A percentile compares a stretch with the other conserved stretches of the same genome.
phyloP scores from a whole-genome alignment of 2,113 vertebrate species.

The Oreochromis tanganicae region DNA sequence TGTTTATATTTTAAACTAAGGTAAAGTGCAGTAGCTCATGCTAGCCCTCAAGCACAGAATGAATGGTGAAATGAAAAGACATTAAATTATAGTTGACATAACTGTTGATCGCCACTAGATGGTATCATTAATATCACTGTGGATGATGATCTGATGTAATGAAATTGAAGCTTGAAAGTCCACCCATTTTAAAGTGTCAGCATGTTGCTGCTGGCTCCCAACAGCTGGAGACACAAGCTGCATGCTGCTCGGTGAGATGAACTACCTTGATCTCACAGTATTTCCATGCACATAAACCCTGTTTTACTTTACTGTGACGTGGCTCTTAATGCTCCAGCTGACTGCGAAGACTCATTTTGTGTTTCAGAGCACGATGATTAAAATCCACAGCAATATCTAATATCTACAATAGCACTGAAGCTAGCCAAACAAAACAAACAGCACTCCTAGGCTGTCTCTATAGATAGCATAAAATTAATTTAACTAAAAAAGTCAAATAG shows the following conservation, averaged over 20 bases:
- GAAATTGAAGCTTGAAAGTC: not conserved
- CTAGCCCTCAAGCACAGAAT: not conserved
- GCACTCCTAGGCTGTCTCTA: not conserved
- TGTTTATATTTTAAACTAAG: not conserved
- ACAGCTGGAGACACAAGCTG: not conserved
- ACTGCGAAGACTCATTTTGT: not conserved
- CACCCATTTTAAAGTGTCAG: not conserved
- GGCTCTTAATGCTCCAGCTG: not conserved
- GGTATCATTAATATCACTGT: conserved; percentile 16
- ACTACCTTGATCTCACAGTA: not conserved
- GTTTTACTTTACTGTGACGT: not conserved
- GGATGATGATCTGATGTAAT: not conserved
- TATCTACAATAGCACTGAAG: not conserved
- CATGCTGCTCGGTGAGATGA: not conserved
- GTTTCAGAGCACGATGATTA: not conserved
- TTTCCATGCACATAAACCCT: not conserved
- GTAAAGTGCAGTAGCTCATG: not conserved
- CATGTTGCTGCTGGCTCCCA: not conserved
- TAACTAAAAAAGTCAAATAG: not conserved
- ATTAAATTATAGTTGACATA: not conserved
- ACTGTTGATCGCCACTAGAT: conserved; percentile 49
- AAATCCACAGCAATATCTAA: not conserved
- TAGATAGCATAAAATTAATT: not conserved
- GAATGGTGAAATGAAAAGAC: not conserved
- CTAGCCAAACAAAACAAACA: conserved; percentile 19